phyloP scores from a whole-genome alignment of 2,888 invertebrate species.

The Anarsia innoxiella region DNA sequence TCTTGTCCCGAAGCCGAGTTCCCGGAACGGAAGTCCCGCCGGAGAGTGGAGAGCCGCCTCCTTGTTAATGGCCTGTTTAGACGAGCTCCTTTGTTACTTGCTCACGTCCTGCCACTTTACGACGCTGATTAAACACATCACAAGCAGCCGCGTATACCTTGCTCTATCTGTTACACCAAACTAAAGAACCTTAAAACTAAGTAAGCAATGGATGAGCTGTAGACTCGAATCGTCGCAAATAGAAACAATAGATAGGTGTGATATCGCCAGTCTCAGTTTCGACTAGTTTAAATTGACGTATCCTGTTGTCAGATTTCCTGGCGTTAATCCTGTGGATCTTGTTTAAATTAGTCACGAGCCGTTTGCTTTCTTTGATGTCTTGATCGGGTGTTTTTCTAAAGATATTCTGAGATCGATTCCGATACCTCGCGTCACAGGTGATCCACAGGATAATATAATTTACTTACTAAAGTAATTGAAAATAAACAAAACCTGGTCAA shows the following conservation, averaged over 20 bases:
- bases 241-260: constrained; percentile 39
- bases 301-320: constrained; percentile 68
- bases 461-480: too few species aligned
- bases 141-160: constrained; percentile 24
- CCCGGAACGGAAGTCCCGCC: constrained; percentile 68
- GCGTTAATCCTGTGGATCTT: constrained; percentile 55
- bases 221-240: constrained; percentile 19
- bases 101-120: constrained; percentile 62
- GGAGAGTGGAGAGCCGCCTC: constrained; percentile 59
- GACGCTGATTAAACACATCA: constrained; percentile 30
- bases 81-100: constrained; percentile 68
- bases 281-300: constrained; percentile 66
- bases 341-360: constrained; percentile 52
- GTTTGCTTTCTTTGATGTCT: constrained; percentile 47
- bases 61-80: constrained; percentile 74
- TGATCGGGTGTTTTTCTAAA: constrained; percentile 34
- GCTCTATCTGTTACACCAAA: constrained; percentile 21
- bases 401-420: constrained; percentile 28
- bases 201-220: constrained; percentile 30
- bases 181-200: constrained; percentile 12
- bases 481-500: constrained; percentile 1
- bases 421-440: too few species aligned
- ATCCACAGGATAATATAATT: too few species aligned
- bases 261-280: constrained; percentile 47
- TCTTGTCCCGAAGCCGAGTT: constrained; percentile 62